Evolutionary conservation across 1,140 invertebrate genomes (phyloP), one percentile per base, ranked within the genome.

Genomic region (Paraescarpia echinospica): DNA sequence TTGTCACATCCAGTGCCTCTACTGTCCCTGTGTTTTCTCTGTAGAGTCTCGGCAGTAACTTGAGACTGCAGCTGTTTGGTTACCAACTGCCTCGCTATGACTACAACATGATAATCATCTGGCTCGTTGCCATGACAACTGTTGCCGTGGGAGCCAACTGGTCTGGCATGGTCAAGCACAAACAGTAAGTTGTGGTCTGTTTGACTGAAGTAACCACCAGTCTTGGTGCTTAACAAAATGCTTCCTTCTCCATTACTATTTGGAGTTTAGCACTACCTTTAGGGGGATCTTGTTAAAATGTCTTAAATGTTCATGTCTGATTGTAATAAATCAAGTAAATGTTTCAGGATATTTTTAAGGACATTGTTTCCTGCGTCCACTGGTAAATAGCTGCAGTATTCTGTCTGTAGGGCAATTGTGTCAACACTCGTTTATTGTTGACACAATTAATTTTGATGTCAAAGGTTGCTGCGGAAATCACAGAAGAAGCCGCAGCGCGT

Each of bases 81-180:
- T 93, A 94, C 33, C 48, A 92, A 1, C 92, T 92, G 33, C 90
- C 93, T 12, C 93, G 92, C 33, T 94, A 96, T 93, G 96, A 96
- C 92, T 95, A 94, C 91, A 96, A 95, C 93, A 93, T 96, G 48
- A 77, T 96, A 12, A 89, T 96, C 31, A 96, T 97, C 91, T 96
- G 96, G 94, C 33, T 95, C 0, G 94, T 96, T 93, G 96, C 96
- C 31, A 93, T 96, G 18, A 93, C 95, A 88, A 96, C 95, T 89
- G 94, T 96, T 34, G 77, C 94, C n/a, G 93, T 96, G 92, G 96
- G 96, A 18, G 94, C 95, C 5, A 96, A 94, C 89, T 96, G 96
- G 96, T 95, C 96, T 92, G 96, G 96, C 6, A 93, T 93, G 34
- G 93, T 94, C 1, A 94, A 94, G 89, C 94, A 95, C 89, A 93